phyloP scores from a whole-genome alignment of 2,888 invertebrate genomes.

The Ectemnius cavifrons region DNA sequence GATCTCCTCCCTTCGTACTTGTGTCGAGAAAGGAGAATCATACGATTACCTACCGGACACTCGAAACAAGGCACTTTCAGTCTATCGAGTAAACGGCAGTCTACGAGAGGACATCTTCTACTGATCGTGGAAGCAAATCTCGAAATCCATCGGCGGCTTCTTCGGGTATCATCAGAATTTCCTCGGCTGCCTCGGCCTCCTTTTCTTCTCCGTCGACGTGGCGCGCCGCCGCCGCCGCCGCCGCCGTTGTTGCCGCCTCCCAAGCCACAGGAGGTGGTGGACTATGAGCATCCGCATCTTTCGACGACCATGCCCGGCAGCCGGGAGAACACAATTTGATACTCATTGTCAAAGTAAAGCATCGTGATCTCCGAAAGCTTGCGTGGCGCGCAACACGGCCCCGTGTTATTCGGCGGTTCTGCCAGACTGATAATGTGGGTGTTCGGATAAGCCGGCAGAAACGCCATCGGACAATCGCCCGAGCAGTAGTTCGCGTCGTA shows the following conservation, averaged over 20 bases:
- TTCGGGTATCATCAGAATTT: neutral
- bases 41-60: slow-evolving; percentile 38
- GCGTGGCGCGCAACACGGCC: slow-evolving; percentile 95
- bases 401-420: slow-evolving; percentile 86
- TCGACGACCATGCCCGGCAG: slow-evolving; percentile 97
- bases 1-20: no score
- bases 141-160: no score
- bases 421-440: slow-evolving; percentile 93
- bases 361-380: slow-evolving; percentile 93
- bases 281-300: slow-evolving; percentile 93
- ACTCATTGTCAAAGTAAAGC: slow-evolving; percentile 94
- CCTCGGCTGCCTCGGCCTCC: neutral
- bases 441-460: slow-evolving; percentile 91
- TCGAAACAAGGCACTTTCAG: slow-evolving; percentile 71
- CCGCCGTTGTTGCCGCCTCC: slow-evolving; percentile 27
- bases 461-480: slow-evolving; percentile 94
- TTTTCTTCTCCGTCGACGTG: neutral
- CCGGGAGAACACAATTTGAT: slow-evolving; percentile 91
- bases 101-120: slow-evolving; percentile 31
- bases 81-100: slow-evolving; percentile 62
- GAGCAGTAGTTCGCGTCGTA: slow-evolving; percentile 98
- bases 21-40: slow-evolving; percentile 13
- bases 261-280: slow-evolving; percentile 31
- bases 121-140: neutral
- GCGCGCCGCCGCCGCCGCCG: slow-evolving; percentile 27